phyloP scores from a whole-genome alignment of 2,113 vertebrate species.

The Genyomyrus donnyi region DNA sequence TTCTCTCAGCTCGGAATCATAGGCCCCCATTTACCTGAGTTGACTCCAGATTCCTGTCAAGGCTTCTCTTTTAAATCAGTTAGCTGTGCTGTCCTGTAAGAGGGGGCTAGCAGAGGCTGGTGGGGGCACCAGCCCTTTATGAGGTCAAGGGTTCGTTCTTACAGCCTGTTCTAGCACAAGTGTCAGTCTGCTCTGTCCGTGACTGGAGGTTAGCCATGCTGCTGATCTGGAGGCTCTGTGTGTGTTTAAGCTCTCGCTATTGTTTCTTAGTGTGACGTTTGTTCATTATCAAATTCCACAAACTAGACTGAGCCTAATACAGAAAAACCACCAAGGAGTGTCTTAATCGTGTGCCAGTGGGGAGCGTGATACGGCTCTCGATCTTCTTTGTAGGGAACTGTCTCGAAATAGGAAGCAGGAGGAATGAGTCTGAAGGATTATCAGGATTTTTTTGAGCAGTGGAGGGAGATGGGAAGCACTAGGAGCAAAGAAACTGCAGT shows the following conservation, averaged over 20 bases:
- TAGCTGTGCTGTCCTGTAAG: neutral
- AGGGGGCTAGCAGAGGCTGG: neutral
- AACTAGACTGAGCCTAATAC: neutral
- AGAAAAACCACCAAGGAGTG: neutral
- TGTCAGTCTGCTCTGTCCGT: neutral
- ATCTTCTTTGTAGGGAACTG: neutral
- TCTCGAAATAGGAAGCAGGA: neutral
- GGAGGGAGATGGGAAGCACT: neutral
- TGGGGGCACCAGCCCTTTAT: neutral
- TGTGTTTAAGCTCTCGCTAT: neutral
- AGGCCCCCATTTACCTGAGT: neutral
- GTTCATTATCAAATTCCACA: neutral
- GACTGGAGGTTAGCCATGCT: neutral
- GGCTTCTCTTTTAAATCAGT: neutral
- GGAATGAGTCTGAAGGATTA: constrained; percentile 1
- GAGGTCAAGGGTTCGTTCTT: neutral
- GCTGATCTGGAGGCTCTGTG: neutral
- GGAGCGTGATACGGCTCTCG: neutral
- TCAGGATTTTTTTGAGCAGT: neutral
- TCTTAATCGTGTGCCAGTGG: neutral
- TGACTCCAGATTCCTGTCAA: neutral
- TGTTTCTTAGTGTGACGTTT: neutral
- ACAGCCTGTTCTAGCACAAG: neutral
- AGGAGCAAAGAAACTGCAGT: constrained; percentile 26
- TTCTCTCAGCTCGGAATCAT: neutral